Percentiles rank a stretch among this genome's conserved stretches.
Conservation (phyloP, 2,113 vertebrate genomes). For the Callopanchax toddi region DNA sequence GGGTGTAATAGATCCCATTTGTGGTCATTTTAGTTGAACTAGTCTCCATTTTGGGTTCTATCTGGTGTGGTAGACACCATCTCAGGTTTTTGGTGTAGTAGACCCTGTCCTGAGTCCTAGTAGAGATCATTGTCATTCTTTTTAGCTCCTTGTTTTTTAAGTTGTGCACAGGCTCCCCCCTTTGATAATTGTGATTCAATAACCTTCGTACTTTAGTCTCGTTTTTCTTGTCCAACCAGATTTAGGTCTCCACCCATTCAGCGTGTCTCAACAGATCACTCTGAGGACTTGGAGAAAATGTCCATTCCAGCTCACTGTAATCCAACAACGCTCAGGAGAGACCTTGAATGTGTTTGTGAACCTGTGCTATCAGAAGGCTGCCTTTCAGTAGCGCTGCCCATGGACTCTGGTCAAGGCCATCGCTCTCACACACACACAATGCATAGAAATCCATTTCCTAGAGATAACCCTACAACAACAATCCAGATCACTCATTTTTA, state of each 20-base stretch:
- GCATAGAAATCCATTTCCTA: constrained; percentile 37
- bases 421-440: constrained; percentile 11
- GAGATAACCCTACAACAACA: neutral
- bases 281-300: no score
- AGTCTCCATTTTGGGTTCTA: no score
- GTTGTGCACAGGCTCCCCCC: no score
- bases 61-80: no score
- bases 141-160: no score
- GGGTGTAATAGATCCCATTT: no score
- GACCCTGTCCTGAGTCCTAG: no score
- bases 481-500: neutral
- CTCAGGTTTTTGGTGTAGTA: no score
- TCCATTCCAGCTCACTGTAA: neutral
- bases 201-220: no score
- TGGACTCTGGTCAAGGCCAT: constrained; percentile 82
- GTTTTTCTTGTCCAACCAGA: constrained; percentile 4
- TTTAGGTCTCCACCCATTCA: neutral
- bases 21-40: no score
- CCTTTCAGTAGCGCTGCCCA: constrained; percentile 65
- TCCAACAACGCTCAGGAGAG: constrained; percentile 17
- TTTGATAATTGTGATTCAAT: no score
- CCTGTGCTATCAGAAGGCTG: constrained; percentile 49
- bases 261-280: constrained; percentile 12
- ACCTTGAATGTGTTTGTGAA: constrained; percentile 80
- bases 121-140: no score